These are phyloP conservation scores for Rhabdomys dilectus DNA, from an alignment of 2,113 vertebrate genomes.

Conservation along the genomic window DNA sequence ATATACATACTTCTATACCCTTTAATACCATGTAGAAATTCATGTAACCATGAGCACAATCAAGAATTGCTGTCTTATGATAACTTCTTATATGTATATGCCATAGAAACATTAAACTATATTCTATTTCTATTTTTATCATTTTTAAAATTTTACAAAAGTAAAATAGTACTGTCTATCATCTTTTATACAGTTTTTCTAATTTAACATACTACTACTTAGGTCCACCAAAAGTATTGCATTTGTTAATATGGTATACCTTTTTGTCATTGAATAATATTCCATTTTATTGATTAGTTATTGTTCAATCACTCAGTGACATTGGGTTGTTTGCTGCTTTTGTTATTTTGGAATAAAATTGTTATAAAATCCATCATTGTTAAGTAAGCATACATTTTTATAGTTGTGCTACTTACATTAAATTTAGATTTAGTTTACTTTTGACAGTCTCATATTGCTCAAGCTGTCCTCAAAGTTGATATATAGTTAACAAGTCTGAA, in stretches of 20 bases:
- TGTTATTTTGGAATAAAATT: neutral
- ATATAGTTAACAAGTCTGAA: neutral
- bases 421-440: neutral
- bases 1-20: neutral
- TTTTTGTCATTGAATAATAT: slow-evolving; percentile 38
- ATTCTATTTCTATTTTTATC: slow-evolving; percentile 15
- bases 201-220: neutral
- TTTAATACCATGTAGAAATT: slow-evolving; percentile 15
- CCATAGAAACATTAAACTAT: neutral
- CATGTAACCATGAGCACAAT: neutral
- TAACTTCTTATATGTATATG: neutral
- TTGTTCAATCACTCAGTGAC: neutral
- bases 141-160: neutral
- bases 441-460: neutral
- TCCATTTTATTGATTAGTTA: slow-evolving; percentile 11
- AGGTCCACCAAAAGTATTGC: neutral
- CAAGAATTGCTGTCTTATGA: neutral
- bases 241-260: neutral
- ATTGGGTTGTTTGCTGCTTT: neutral
- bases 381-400: neutral
- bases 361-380: slow-evolving; percentile 3
- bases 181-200: neutral
- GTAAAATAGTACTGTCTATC: neutral
- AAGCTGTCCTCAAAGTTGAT: neutral
- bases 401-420: neutral